Evolutionary conservation across 1,140 invertebrate species (phyloP).

Genomic region (Nomia melanderi): DNA sequence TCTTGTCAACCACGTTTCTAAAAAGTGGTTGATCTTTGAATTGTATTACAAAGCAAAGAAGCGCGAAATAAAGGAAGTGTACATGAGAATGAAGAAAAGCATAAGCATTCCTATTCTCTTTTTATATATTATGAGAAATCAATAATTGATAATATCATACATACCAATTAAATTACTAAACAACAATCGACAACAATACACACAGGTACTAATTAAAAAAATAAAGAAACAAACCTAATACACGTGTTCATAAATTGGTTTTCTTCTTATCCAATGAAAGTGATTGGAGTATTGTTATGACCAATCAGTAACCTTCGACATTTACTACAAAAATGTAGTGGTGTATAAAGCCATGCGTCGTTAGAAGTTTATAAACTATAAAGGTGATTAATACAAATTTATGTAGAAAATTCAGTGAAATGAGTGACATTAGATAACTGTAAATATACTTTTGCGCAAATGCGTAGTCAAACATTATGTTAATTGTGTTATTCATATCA

Average conservation of each 20-base stretch:
- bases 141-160: too few relatives aligned
- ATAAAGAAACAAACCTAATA: too few relatives aligned
- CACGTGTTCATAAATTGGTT: neutral
- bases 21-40: neutral
- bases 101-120: neutral
- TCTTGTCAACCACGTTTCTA: too few relatives aligned
- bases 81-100: neutral
- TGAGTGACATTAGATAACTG: neutral
- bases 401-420: neutral
- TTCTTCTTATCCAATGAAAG: neutral
- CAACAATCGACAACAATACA: neutral
- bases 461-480: neutral
- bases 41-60: neutral
- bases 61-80: neutral
- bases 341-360: neutral
- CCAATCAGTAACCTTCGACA: neutral
- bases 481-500: neutral
- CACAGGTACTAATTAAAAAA: too few relatives aligned
- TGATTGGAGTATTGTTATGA: neutral
- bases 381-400: conserved; percentile 1
- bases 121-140: too few relatives aligned
- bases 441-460: neutral
- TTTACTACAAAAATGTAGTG: too few relatives aligned
- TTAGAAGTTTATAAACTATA: neutral
- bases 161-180: too few relatives aligned